Evolutionary conservation across 2,797 vertebrate species (phyloP).

Genomic region (Buphagus erythrorhynchus): DNA sequence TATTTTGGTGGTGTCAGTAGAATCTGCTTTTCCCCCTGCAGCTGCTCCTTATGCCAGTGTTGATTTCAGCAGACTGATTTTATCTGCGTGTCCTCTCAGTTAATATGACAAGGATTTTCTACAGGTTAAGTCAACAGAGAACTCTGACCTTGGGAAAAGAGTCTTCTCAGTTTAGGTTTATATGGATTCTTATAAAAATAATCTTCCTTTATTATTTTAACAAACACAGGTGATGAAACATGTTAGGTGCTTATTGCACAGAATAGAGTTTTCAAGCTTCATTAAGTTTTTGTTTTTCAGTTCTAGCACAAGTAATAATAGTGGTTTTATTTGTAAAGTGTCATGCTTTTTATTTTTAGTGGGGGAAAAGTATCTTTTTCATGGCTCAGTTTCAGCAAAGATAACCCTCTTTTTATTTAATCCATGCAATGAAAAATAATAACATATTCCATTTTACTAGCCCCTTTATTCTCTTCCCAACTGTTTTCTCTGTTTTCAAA

Average conservation of each 20-base stretch:
- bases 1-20: neutral
- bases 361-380: neutral
- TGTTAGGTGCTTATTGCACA: neutral
- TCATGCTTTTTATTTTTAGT: neutral
- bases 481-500: neutral
- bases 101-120: neutral
- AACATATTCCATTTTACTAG: neutral
- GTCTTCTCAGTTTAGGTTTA: neutral
- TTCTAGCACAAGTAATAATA: neutral
- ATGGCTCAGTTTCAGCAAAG: neutral
- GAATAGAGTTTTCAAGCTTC: neutral
- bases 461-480: neutral
- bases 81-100: neutral
- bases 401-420: neutral
- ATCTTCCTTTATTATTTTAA: neutral
- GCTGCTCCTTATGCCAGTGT: neutral
- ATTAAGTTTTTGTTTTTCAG: constrained; percentile 8
- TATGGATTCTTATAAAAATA: neutral
- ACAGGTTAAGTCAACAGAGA: neutral
- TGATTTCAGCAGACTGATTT: neutral
- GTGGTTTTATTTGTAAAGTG: neutral
- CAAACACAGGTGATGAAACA: neutral
- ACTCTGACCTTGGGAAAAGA: neutral
- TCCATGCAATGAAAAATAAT: neutral
- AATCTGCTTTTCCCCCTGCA: neutral